phyloP scores from a whole-genome alignment of 1,140 invertebrate species.

The Octopus sinensis region DNA sequence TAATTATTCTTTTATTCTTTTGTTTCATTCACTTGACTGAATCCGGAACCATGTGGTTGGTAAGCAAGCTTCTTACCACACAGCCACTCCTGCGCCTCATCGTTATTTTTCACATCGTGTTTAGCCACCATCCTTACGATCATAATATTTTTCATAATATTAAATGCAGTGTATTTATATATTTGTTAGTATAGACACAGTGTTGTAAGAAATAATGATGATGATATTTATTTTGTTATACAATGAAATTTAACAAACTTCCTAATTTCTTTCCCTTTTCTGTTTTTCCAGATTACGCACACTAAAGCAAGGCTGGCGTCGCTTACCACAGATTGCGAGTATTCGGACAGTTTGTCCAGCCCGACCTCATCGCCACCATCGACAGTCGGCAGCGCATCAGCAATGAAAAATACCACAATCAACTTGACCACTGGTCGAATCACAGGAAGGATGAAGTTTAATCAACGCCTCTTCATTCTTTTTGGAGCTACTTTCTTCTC shows the following conservation, averaged over 20 bases:
- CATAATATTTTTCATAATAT: neutral
- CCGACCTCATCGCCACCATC: neutral
- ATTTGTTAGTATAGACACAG: neutral
- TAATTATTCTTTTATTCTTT: too few relatives aligned
- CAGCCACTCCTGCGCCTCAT: neutral
- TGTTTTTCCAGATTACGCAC: conserved; percentile 14
- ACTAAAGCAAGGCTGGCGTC: conserved; percentile 7
- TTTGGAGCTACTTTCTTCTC: conserved; percentile 32
- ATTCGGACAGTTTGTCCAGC: neutral
- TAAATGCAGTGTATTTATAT: neutral
- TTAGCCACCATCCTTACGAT: neutral
- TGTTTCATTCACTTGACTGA: too few relatives aligned
- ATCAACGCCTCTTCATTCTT: conserved; percentile 37
- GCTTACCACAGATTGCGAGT: conserved; percentile 6
- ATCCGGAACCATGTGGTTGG: too few relatives aligned
- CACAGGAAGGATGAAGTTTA: conserved; percentile 44
- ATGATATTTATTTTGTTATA: neutral
- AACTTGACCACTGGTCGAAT: neutral
- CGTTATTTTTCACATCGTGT: neutral
- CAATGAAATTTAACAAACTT: neutral
- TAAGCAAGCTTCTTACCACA: too few relatives aligned
- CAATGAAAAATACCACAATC: conserved; percentile 13
- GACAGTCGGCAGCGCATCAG: neutral
- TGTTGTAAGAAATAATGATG: neutral
- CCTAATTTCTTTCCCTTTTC: neutral